A percentile compares a stretch with the other conserved stretches of the same genome.
phyloP scores from a whole-genome alignment of 2,888 invertebrate genomes.

The Leptopilina syphax region DNA sequence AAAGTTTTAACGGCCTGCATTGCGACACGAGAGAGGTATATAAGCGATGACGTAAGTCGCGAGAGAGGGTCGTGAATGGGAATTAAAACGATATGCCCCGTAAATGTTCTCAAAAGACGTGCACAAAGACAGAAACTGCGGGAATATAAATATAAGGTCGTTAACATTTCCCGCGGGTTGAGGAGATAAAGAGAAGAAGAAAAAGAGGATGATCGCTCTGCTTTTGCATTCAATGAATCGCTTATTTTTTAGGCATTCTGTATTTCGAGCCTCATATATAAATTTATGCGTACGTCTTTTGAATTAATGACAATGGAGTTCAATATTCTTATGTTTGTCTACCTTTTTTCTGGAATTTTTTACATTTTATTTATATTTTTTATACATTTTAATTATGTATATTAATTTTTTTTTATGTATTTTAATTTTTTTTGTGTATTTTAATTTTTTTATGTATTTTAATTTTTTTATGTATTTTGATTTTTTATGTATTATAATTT shows the following conservation, averaged over 20 bases:
- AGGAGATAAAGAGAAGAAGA: too few relatives aligned
- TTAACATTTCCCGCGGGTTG: constrained; percentile 18
- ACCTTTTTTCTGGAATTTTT: not conserved
- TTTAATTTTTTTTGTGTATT: too few relatives aligned
- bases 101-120: constrained; percentile 33
- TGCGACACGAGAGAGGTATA: constrained; percentile 21
- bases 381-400: too few relatives aligned
- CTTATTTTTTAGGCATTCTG: constrained; percentile 18
- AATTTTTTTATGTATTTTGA: too few relatives aligned
- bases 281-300: constrained; percentile 36
- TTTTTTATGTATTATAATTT: too few relatives aligned
- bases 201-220: constrained; percentile 18
- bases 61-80: constrained; percentile 39
- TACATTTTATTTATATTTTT: too few relatives aligned
- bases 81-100: constrained; percentile 32
- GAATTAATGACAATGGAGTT: constrained; percentile 15
- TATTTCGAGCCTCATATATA: constrained; percentile 32
- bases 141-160: constrained; percentile 31
- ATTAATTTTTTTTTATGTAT: too few relatives aligned
- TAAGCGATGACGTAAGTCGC: constrained; percentile 25
- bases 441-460: too few relatives aligned
- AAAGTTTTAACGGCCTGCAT: constrained; percentile 38
- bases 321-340: not conserved
- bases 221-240: constrained; percentile 38
- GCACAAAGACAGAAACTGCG: constrained; percentile 23